These are phyloP conservation scores for Volucella bombylans DNA, from an alignment of 2,888 invertebrate genomes.

Conservation along the genomic window DNA sequence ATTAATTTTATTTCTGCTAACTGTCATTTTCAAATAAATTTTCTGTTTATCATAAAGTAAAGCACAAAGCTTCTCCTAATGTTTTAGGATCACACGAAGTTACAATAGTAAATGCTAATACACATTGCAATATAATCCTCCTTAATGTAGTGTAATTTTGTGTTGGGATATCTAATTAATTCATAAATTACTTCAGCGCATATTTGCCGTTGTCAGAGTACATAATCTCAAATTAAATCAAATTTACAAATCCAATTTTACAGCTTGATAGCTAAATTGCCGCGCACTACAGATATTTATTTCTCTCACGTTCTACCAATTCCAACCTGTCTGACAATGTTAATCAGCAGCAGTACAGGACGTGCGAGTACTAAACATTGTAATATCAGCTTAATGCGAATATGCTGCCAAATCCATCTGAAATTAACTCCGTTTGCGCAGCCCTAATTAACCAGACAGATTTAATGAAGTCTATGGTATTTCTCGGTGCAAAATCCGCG, in stretches of 20 bases:
- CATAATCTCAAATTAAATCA: conserved; percentile 70
- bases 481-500: conserved; percentile 27
- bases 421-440: conserved; percentile 60
- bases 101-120: conserved; percentile 32
- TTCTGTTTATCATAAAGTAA: neutral
- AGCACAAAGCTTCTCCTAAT: neutral
- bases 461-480: conserved; percentile 17
- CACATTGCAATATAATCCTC: conserved; percentile 46
- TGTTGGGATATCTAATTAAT: conserved; percentile 65
- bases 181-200: conserved; percentile 58
- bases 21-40: too few species aligned
- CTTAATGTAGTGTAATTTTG: conserved; percentile 55
- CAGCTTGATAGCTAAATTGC: conserved; percentile 58
- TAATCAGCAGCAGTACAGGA: conserved; percentile 32
- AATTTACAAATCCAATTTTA: conserved; percentile 73
- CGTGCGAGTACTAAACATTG: conserved; percentile 45
- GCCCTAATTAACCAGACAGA: conserved; percentile 55
- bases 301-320: conserved; percentile 40
- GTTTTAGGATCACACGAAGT: neutral
- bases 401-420: conserved; percentile 49
- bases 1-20: too few species aligned
- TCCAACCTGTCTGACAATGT: conserved; percentile 57
- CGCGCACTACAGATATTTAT: conserved; percentile 48
- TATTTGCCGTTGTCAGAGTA: conserved; percentile 46
- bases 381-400: conserved; percentile 59